These are phyloP conservation scores for Emydoidea blandingii DNA, from an alignment of 2,797 vertebrate genomes.

Conservation along the genomic window DNA sequence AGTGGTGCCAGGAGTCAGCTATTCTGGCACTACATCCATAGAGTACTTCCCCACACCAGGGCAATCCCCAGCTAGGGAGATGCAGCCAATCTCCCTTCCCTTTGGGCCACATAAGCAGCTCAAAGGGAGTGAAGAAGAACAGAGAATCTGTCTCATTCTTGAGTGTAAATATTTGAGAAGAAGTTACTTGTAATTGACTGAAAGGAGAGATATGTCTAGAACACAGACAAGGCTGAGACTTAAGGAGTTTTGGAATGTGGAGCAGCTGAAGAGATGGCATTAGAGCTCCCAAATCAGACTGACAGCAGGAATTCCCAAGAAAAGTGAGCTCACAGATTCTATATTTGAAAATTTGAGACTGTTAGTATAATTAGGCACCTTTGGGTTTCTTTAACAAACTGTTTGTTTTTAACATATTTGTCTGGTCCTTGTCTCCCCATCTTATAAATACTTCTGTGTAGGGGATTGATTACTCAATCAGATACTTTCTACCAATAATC, in stretches of 20 bases:
- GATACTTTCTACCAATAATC: constrained; percentile 38
- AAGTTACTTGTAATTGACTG: constrained; percentile 48
- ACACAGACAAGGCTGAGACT: constrained; percentile 63
- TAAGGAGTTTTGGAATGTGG: constrained; percentile 64
- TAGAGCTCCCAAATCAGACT: background rate
- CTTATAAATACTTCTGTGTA: constrained; percentile 35
- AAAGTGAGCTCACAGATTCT: constrained; percentile 59
- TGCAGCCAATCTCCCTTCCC: background rate
- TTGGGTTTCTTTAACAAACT: background rate
- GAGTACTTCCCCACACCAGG: constrained; percentile 20
- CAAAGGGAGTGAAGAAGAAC: constrained; percentile 20
- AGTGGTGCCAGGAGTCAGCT: background rate
- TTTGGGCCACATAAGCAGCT: constrained; percentile 61
- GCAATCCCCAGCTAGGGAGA: background rate
- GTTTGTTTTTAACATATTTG: constrained; percentile 49
- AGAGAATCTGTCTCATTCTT: background rate
- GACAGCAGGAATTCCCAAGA: background rate
- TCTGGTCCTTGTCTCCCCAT: constrained; percentile 37
- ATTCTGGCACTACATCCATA: rapidly evolving
- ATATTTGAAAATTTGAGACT: constrained; percentile 39
- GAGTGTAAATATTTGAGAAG: constrained; percentile 52
- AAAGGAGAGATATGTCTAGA: constrained; percentile 38
- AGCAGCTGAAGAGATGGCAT: constrained; percentile 67
- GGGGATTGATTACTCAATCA: background rate
- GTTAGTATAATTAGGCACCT: constrained; percentile 60